Evolutionary conservation across 2,888 invertebrate genomes (phyloP).

Genomic region (Zelleria hepariella): DNA sequence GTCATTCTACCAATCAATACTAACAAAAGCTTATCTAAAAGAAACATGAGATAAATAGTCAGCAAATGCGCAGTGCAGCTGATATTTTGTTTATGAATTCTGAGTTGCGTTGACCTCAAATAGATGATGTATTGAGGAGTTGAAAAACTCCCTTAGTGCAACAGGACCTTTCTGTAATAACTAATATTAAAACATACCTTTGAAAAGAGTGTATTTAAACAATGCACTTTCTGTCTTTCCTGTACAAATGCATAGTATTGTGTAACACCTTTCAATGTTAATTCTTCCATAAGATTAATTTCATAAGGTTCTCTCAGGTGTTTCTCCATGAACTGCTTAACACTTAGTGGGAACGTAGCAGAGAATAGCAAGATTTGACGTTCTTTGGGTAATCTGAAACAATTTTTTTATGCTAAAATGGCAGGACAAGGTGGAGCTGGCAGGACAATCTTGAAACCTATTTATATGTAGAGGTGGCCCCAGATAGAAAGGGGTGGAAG

Average conservation of each 20-base stretch:
- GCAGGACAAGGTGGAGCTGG: not conserved
- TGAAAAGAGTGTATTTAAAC: conserved; percentile 98
- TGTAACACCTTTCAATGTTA: conserved; percentile 98
- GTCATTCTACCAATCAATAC: no score
- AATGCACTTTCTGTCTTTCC: conserved; percentile 99
- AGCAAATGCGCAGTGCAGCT: no score
- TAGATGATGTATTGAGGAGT: no score
- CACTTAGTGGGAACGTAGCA: conserved; percentile 98
- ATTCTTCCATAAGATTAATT: conserved; percentile 99
- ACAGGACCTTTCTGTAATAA: no score
- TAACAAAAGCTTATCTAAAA: no score
- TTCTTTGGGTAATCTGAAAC: conserved; percentile 86
- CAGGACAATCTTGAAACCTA: no score
- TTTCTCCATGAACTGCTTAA: conserved; percentile 99
- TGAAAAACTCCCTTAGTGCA: no score
- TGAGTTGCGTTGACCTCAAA: no score
- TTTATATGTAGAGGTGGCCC: no score
- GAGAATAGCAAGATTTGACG: conserved; percentile 98
- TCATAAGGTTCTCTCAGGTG: conserved; percentile 98
- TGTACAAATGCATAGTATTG: conserved; percentile 99
- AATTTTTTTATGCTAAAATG: not conserved
- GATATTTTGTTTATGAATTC: no score
- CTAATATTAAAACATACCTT: conserved; percentile 74
- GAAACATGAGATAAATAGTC: no score
- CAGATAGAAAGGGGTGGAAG: no score